Conservation (phyloP, 1,140 invertebrate genomes). For the Littorina saxatilis region DNA sequence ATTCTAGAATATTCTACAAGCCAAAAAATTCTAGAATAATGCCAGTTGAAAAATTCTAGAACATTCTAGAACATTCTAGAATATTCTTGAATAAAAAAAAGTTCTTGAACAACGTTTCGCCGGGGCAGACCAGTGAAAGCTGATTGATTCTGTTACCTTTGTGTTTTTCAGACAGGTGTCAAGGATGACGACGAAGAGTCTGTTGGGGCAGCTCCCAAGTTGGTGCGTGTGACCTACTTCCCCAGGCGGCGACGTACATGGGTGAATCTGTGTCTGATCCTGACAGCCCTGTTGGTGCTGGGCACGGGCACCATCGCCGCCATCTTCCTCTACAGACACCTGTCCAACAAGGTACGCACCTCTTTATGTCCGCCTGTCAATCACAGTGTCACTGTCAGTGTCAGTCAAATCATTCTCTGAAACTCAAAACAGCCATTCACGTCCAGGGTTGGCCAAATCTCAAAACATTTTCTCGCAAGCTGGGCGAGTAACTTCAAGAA, state of each 20-base stretch:
- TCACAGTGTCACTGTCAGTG: not conserved
- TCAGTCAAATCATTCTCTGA: not conserved
- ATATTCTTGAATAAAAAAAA: too few relatives aligned
- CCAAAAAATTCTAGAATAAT: too few relatives aligned
- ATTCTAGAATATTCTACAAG: too few relatives aligned
- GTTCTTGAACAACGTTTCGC: too few relatives aligned
- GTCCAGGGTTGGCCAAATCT: too few relatives aligned
- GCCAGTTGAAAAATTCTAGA: too few relatives aligned
- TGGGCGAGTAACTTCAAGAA: too few relatives aligned
- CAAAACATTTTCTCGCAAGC: too few relatives aligned
- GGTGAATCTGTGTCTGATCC: constrained; percentile 83
- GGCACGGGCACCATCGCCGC: constrained; percentile 86
- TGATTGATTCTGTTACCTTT: not conserved
- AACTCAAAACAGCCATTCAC: not conserved
- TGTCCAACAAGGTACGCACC: constrained; percentile 79
- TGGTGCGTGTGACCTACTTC: constrained; percentile 52
- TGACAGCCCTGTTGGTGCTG: constrained; percentile 84
- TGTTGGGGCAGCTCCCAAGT: constrained; percentile 7
- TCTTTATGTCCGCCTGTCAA: too few relatives aligned
- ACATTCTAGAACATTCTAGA: too few relatives aligned
- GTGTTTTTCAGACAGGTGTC: constrained; percentile 46
- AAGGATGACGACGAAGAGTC: constrained; percentile 43
- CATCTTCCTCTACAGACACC: constrained; percentile 86
- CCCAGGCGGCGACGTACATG: constrained; percentile 40
- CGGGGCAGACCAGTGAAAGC: too few relatives aligned